Evolutionary conservation across 2,113 vertebrate species (phyloP).

Genomic region (Casuarius casuarius): DNA sequence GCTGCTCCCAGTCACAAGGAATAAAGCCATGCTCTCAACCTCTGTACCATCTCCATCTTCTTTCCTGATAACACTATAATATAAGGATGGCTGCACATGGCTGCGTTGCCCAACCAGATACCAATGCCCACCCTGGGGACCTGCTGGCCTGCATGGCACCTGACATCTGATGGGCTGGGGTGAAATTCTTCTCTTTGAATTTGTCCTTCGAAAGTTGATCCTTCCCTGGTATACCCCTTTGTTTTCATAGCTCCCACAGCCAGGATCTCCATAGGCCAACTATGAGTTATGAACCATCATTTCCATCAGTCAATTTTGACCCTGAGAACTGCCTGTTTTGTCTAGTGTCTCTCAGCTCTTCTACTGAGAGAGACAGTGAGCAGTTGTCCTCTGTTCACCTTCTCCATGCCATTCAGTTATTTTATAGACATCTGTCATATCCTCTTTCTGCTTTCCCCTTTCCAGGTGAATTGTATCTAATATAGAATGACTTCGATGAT

Average conservation of each 20-base stretch:
- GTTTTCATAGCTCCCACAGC: neutral
- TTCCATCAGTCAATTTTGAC: neutral
- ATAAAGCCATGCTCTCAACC: neutral
- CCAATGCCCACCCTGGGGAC: too few species aligned
- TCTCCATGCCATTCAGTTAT: neutral
- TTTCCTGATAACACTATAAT: neutral
- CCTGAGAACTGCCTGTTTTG: neutral
- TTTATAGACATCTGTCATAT: neutral
- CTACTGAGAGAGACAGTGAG: too few species aligned
- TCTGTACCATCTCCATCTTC: neutral
- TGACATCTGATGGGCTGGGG: neutral
- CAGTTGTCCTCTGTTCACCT: too few species aligned
- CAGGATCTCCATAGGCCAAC: neutral
- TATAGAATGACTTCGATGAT: neutral
- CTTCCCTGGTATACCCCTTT: neutral
- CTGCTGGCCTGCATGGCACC: too few species aligned
- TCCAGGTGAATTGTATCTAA: neutral
- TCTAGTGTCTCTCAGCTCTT: neutral
- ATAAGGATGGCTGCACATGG: neutral
- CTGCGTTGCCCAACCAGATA: too few species aligned
- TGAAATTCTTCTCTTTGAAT: neutral
- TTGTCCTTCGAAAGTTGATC: neutral
- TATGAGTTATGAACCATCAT: neutral
- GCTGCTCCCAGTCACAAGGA: neutral
- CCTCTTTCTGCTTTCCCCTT: neutral